Evolutionary conservation across 2,797 vertebrate genomes (phyloP).

Genomic region (Pachyuromys duprasi): DNA sequence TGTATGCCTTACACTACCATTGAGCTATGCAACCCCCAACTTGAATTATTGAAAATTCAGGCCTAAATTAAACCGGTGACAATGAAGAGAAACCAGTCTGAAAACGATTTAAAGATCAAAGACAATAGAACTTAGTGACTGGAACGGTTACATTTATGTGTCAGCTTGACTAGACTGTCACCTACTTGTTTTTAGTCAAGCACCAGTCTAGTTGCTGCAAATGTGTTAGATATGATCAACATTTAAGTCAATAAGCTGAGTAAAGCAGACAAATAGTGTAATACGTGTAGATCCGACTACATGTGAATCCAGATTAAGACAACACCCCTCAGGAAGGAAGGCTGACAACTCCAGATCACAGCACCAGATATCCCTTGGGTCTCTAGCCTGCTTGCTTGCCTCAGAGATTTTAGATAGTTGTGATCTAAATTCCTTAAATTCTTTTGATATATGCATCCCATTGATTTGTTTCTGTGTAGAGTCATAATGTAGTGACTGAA

Average conservation of each 20-base stretch:
- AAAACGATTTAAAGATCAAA: constrained; percentile 27
- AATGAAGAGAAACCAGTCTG: background rate
- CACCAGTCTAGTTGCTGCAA: constrained; percentile 13
- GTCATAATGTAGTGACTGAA: background rate
- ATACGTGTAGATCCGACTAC: background rate
- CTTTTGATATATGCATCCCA: background rate
- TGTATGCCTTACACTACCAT: background rate
- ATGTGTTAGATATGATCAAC: constrained; percentile 18
- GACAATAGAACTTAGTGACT: constrained; percentile 28
- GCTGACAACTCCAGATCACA: background rate
- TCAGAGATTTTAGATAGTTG: background rate
- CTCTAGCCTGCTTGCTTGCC: background rate
- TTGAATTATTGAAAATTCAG: constrained; percentile 16
- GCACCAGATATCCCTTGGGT: background rate
- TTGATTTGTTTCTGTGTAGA: constrained; percentile 39
- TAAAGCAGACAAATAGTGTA: background rate
- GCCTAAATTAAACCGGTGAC: background rate
- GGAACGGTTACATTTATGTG: constrained; percentile 24
- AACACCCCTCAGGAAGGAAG: background rate
- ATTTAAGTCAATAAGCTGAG: constrained; percentile 19
- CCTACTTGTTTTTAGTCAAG: constrained; percentile 30
- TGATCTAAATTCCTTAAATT: constrained; percentile 25
- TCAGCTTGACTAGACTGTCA: background rate
- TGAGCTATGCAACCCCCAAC: background rate
- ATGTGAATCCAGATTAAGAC: background rate